Conservation (phyloP, 2,113 vertebrate genomes). For the Pedionomus torquatus region DNA sequence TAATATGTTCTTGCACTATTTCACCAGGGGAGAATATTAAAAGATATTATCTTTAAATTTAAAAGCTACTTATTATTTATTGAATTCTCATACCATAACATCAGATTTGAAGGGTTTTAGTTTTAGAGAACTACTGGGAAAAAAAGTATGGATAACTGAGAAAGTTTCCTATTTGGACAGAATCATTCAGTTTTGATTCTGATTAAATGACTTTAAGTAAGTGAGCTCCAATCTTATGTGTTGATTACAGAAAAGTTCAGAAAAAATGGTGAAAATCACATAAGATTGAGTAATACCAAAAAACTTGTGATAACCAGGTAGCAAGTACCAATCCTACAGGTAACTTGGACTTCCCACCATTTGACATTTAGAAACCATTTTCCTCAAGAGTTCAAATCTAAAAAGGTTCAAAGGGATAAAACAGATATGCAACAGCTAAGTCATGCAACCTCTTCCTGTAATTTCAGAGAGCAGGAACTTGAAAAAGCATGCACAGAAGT, state of each 20-base stretch:
- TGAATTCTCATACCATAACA: not conserved
- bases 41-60: not conserved
- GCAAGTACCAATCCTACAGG: not conserved
- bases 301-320: not conserved
- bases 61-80: not conserved
- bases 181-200: not conserved
- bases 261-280: rapidly evolving
- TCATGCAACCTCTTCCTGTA: not conserved
- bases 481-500: not conserved
- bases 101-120: not conserved
- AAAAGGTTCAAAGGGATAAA: not conserved
- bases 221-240: not conserved
- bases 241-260: not conserved
- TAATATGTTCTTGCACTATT: not conserved
- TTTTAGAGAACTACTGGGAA: not conserved
- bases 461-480: not conserved
- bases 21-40: not conserved
- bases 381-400: not conserved
- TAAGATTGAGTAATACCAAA: not conserved
- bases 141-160: not conserved
- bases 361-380: not conserved
- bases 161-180: not conserved
- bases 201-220: not conserved
- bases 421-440: not conserved
- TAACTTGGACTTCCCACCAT: not conserved